Percentiles rank a stretch among this genome's conserved stretches.
Evolutionary conservation across 2,888 invertebrate genomes (phyloP).

Genomic region (Ophraella communa): DNA sequence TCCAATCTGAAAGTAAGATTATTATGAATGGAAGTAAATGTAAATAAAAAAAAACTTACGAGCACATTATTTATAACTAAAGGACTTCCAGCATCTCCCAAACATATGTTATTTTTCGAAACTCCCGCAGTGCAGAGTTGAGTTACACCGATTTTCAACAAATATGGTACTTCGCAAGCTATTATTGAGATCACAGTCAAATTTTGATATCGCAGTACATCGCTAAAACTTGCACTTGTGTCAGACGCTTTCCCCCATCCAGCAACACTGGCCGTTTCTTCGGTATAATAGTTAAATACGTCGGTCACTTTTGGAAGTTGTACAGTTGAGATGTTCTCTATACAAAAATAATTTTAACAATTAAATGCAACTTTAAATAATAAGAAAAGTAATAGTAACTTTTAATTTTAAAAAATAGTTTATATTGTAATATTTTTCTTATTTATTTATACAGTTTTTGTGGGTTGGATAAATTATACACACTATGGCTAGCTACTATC

Average conservation of each 20-base stretch:
- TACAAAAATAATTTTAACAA: constrained; percentile 4
- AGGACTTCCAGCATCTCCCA: constrained; percentile 38
- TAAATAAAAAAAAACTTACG: constrained; percentile 22
- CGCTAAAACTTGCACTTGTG: constrained; percentile 15
- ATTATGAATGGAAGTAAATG: background rate
- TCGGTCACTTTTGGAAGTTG: constrained; percentile 26
- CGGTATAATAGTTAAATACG: constrained; percentile 26
- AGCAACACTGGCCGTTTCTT: constrained; percentile 23
- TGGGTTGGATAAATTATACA: too few species aligned
- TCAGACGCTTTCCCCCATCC: constrained; percentile 41
- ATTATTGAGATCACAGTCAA: constrained; percentile 34
- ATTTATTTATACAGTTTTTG: too few species aligned
- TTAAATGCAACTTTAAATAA: background rate
- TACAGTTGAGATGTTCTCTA: constrained; percentile 22
- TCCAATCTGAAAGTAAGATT: constrained; percentile 45
- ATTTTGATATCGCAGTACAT: constrained; percentile 28
- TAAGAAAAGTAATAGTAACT: too few species aligned
- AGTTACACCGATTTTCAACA: constrained; percentile 21
- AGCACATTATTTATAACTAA: constrained; percentile 34
- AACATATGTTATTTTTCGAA: constrained; percentile 32
- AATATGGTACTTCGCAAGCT: constrained; percentile 29
- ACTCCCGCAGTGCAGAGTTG: constrained; percentile 38
- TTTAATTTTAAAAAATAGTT: too few species aligned
- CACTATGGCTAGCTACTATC: too few species aligned
- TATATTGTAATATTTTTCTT: too few species aligned